phyloP scores from a whole-genome alignment of 2,888 invertebrate genomes.

The Phortica okadai region DNA sequence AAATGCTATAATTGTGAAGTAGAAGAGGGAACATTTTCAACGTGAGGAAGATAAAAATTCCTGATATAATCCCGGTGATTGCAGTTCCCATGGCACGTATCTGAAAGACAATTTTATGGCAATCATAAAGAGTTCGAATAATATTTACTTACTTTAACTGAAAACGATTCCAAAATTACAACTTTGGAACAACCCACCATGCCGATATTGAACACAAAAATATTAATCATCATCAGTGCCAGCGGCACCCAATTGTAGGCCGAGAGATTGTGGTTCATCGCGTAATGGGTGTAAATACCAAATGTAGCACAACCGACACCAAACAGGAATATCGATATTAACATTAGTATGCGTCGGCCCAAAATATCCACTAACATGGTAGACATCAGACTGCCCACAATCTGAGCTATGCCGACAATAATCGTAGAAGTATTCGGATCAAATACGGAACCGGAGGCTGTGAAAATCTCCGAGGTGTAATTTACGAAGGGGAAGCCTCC shows the following conservation, averaged over 20 bases:
- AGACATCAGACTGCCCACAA: constrained; percentile 66
- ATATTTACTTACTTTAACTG: constrained; percentile 63
- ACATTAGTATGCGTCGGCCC: constrained; percentile 70
- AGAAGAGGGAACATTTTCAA: constrained; percentile 70
- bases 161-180: constrained; percentile 71
- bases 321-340: constrained; percentile 65
- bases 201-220: constrained; percentile 71
- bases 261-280: constrained; percentile 48
- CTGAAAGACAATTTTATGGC: constrained; percentile 50
- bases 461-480: constrained; percentile 74
- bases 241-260: constrained; percentile 67
- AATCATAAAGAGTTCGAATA: constrained; percentile 57
- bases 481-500: constrained; percentile 71
- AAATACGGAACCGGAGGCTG: constrained; percentile 62
- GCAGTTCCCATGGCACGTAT: constrained; percentile 66
- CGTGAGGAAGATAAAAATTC: constrained; percentile 57
- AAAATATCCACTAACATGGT: constrained; percentile 68
- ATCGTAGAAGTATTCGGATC: constrained; percentile 72
- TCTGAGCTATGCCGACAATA: constrained; percentile 68
- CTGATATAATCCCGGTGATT: constrained; percentile 37
- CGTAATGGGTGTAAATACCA: constrained; percentile 63
- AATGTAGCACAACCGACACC: constrained; percentile 62
- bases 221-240: constrained; percentile 65
- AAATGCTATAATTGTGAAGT: constrained; percentile 61
- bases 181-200: constrained; percentile 70